Conservation (phyloP, 1,140 invertebrate species). For the Anastrepha ludens region DNA sequence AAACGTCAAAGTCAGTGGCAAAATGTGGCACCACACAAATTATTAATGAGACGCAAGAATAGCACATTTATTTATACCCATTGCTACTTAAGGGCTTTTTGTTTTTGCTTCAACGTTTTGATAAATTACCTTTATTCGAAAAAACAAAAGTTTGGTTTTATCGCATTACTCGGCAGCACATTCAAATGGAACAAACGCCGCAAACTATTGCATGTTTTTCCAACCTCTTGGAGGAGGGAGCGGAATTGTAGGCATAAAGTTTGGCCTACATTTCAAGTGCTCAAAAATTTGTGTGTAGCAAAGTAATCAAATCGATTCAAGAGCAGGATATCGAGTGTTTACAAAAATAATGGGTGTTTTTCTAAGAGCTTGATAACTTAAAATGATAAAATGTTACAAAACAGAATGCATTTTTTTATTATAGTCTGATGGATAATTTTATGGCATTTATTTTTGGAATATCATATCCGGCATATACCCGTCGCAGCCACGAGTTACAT, state of each 20-base stretch:
- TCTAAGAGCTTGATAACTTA: too few relatives aligned
- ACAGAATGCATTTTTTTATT: too few relatives aligned
- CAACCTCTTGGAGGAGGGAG: neutral
- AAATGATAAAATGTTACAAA: too few relatives aligned
- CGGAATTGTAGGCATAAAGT: neutral
- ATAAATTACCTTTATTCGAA: conserved; percentile 50
- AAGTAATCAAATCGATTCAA: conserved; percentile 12
- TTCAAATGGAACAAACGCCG: neutral
- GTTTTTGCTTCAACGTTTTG: conserved; percentile 22
- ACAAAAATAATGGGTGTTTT: too few relatives aligned
- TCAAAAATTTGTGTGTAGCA: neutral
- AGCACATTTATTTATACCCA: conserved; percentile 7
- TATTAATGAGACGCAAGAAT: conserved; percentile 54
- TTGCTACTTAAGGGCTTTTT: neutral
- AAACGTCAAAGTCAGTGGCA: conserved; percentile 25
- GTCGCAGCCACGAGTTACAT: too few relatives aligned
- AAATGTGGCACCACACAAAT: conserved; percentile 39
- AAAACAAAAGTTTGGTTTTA: conserved; percentile 7
- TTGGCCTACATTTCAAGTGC: conserved; percentile 5
- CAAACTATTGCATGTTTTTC: neutral
- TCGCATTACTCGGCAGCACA: neutral
- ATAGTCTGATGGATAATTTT: neutral
- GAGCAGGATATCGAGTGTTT: neutral
- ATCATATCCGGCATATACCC: too few relatives aligned
- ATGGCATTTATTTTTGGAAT: neutral